phyloP scores from a whole-genome alignment of 2,888 invertebrate genomes.

The Athripsodes cinereus region DNA sequence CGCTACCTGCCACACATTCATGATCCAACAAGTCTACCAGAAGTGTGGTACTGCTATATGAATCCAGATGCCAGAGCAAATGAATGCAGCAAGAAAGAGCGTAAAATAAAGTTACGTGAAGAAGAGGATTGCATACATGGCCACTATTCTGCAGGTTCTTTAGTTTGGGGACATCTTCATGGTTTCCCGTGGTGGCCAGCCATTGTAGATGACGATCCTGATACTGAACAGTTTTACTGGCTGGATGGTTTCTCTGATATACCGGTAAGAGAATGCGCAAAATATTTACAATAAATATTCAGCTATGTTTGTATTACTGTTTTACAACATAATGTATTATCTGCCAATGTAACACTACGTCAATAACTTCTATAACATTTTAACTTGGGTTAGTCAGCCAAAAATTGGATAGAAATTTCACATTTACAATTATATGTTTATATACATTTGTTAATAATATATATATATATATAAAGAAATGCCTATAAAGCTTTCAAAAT shows the following conservation, averaged over 20 bases:
- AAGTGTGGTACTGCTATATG: slow-evolving; percentile 57
- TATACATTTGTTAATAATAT: too few species aligned
- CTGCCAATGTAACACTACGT: not conserved
- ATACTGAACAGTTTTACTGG: slow-evolving; percentile 55
- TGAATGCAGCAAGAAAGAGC: slow-evolving; percentile 48
- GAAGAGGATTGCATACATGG: slow-evolving; percentile 53
- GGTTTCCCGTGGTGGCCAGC: slow-evolving; percentile 70
- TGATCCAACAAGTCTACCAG: slow-evolving; percentile 54
- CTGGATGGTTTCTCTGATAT: slow-evolving; percentile 49
- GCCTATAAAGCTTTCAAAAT: too few species aligned
- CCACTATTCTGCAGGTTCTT: slow-evolving; percentile 56
- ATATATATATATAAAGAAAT: too few species aligned
- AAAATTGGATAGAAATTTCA: too few species aligned
- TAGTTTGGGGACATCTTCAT: slow-evolving; percentile 57
- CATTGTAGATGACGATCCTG: slow-evolving; percentile 63
- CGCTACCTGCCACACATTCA: slow-evolving; percentile 48
- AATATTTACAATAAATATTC: too few species aligned
- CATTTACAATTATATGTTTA: too few species aligned
- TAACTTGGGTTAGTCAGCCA: too few species aligned
- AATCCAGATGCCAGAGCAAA: slow-evolving; percentile 48
- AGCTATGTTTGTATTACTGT: too few species aligned
- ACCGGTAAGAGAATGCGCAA: too few species aligned
- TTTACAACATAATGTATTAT: not conserved
- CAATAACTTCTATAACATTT: too few species aligned
- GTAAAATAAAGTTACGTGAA: slow-evolving; percentile 38